Base-by-base conservation (phyloP, 2,113 vertebrate genomes). In the Neodon shergylaensis region DNA sequence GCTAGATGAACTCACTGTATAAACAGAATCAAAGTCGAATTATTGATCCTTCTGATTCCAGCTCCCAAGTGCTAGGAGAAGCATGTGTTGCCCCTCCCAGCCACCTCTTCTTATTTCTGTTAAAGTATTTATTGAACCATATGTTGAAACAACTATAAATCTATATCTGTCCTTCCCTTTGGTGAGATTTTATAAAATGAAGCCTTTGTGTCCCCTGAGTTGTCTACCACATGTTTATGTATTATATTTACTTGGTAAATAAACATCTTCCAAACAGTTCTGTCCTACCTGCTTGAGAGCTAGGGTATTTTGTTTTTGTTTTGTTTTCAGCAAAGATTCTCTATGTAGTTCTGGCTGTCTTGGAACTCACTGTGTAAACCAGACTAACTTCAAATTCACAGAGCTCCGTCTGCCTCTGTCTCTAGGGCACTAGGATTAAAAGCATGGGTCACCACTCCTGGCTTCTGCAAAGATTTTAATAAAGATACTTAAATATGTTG, bases 161-260 rank as follows among this genome's bases (percentile, higher is more conserved):
- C 31, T 68, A 16, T 42, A 63, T 63, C 81, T 63, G n/a, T 16
- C n/a, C 58, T 63, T 42, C 58, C n/a, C 58, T 42, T 63, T 12
- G 7, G 63, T 83, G 81, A 83, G n/a, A 42, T 28, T 13, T 39
- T 58, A 83, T 83, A 19, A 83, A 83, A 63, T 83, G 58, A 83
- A 83, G 28, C 14, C 7, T 72, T 94, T 96, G 26, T 95, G 63
- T 91, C 28, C 17, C 22, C 8, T 52, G 83, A 33, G 76, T 70
- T 85, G 49, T 31, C 39, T 31, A 66, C 36, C 54, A 77, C 47
- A 81, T 93, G 26, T 88, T 95, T 89, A 73, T 77, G 22, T 1
- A 31, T 79, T 81, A 36, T 78, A 21, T 89, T 91, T 89, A 91
- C 76, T 94, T 95, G 28, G 77, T 63, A 78, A 74, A 47, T 91